Base-by-base conservation (phyloP, 1,140 invertebrate genomes). In the Apolygus lucorum region DNA sequence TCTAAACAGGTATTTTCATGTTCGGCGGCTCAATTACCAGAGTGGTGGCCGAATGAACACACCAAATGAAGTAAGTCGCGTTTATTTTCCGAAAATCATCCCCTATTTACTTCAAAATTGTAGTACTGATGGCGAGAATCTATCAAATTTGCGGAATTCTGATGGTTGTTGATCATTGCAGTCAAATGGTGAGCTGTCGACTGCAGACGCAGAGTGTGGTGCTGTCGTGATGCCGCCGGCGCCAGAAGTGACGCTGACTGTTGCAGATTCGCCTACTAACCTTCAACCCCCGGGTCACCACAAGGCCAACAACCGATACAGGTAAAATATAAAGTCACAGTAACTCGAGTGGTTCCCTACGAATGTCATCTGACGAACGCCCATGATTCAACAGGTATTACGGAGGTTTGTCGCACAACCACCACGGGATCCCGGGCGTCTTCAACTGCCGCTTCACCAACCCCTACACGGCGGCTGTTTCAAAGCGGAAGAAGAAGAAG, bases 381-480 rank as follows among this genome's bases (percentile, higher is more conserved):
- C n/a, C n/a, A n/a, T n/a, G n/a, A n/a, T n/a, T n/a, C n/a, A n/a
- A 25, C 29, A 73, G 73, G 63, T 73, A 72, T 67, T 71, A 65
- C 52, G 67, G 63, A 8, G 64, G 68, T 28, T 70, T 66, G 8
- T 68, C 69, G 24, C 73, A 74, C 42, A 74, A 76, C 26, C 82
- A 83, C 68, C 78, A 79, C n/a, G 84, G 84, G 1, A 90, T 92
- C 74, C 89, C 89, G 0, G 91, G 91, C 0, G 92, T 94, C 0
- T 95, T 94, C 75, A 95, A 93, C 77, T 95, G 92, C 77, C 83
- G 91, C 34, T 92, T 95, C 73, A 82, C 85, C 0, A 92, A 92
- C 78, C 89, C 90, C 2, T 82, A 81, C 63, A 71, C 74, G 21
- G 75, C 76, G 2, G 81, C 81, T 1, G 82, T 84, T 14, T 79